A percentile compares a stretch with the other conserved stretches of the same genome.
Evolutionary conservation across 2,113 vertebrate species (phyloP).

Genomic region (Pholis gunnellus): DNA sequence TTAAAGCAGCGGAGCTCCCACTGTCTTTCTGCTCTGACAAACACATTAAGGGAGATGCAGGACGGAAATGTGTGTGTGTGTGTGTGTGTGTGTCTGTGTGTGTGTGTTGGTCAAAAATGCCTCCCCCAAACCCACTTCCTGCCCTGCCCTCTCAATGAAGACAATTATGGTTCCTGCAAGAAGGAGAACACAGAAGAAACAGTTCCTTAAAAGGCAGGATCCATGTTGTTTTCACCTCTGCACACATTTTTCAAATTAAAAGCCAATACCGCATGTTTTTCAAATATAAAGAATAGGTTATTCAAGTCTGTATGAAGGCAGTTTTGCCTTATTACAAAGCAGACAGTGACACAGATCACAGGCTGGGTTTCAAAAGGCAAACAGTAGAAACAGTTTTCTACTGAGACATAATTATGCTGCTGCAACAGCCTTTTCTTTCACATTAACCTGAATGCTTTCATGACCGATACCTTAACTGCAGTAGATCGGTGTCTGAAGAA

Average conservation of each 20-base stretch:
- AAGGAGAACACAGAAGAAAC: constrained; percentile 70
- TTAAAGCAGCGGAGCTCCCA: not conserved
- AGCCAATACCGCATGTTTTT: constrained; percentile 37
- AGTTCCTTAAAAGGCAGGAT: constrained; percentile 80
- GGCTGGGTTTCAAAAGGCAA: not conserved
- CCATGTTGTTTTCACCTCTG: constrained; percentile 66
- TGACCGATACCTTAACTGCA: not conserved
- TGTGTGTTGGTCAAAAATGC: constrained; percentile 56
- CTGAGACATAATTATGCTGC: not conserved
- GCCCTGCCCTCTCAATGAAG: constrained; percentile 80
- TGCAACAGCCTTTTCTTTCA: constrained; percentile 9
- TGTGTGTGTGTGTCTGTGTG: not conserved
- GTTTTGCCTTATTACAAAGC: constrained; percentile 32
- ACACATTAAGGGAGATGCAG: constrained; percentile 39
- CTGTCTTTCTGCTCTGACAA: constrained; percentile 39
- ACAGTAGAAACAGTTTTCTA: not conserved
- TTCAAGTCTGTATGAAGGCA: constrained; percentile 5
- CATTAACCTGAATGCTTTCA: not conserved
- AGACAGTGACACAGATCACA: constrained; percentile 26
- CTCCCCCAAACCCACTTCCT: constrained; percentile 81
- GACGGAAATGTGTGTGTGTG: not conserved
- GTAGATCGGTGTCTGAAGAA: not conserved
- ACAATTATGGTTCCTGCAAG: constrained; percentile 78
- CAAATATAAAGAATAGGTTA: constrained; percentile 44
- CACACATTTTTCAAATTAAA: constrained; percentile 71